Conservation (phyloP, 2,888 invertebrate species). For the Pheosia tremula region DNA sequence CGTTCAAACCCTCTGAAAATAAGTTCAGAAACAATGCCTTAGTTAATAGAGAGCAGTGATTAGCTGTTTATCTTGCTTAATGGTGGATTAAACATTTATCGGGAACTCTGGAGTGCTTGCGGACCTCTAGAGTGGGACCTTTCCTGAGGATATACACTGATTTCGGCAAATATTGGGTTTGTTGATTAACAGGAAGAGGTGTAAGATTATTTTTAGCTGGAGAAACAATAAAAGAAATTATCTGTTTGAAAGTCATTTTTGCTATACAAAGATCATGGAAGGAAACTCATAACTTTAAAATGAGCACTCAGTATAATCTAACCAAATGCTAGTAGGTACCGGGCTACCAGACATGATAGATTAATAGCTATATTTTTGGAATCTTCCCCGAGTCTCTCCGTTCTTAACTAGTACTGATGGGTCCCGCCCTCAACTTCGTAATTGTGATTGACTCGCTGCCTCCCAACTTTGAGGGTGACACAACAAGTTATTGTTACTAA, state of each 20-base stretch:
- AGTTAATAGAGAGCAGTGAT: constrained; percentile 19
- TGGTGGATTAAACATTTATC: constrained; percentile 15
- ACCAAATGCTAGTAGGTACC: neutral
- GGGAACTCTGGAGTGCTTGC: neutral
- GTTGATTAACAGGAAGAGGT: constrained; percentile 13
- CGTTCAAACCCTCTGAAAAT: neutral
- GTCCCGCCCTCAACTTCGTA: constrained; percentile 23
- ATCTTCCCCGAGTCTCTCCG: neutral
- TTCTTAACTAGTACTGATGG: constrained; percentile 34
- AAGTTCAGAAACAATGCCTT: neutral
- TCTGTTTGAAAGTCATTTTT: neutral
- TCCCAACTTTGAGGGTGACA: constrained; percentile 18
- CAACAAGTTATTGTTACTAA: constrained; percentile 15
- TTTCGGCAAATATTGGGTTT: constrained; percentile 21
- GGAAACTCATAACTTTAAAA: no score
- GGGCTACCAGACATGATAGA: neutral
- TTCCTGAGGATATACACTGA: constrained; percentile 9
- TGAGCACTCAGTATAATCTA: no score
- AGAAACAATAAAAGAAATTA: neutral
- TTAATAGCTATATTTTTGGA: neutral
- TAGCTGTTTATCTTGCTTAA: constrained; percentile 25
- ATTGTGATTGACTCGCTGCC: constrained; percentile 29
- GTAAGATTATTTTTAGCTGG: constrained; percentile 1
- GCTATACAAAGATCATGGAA: no score
- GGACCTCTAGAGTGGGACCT: neutral